Conservation (phyloP, 2,888 invertebrate genomes). For the Folsomia manolachei region DNA sequence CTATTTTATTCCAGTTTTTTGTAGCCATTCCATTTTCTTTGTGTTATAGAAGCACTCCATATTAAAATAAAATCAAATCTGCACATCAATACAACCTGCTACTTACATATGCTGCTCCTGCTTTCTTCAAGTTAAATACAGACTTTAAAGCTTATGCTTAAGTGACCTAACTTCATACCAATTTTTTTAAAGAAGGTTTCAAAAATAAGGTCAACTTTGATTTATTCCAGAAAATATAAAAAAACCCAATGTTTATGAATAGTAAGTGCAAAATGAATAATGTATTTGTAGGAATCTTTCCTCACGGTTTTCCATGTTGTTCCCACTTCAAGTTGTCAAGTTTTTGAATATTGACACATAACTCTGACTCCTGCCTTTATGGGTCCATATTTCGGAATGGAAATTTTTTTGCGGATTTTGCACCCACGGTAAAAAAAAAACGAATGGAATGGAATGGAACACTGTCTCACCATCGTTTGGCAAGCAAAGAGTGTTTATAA, state of each 20-base stretch:
- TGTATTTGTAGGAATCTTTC: too few relatives aligned
- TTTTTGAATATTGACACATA: neutral
- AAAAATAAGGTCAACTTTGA: neutral
- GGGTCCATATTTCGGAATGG: too few relatives aligned
- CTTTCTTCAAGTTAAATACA: neutral
- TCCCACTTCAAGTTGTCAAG: neutral
- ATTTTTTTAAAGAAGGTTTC: too few relatives aligned
- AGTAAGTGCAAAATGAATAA: neutral
- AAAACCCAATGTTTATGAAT: neutral
- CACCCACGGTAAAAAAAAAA: too few relatives aligned
- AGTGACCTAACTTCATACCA: too few relatives aligned
- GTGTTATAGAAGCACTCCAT: too few relatives aligned
- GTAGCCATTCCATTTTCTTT: too few relatives aligned
- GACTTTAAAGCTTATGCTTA: too few relatives aligned
- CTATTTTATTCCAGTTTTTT: neutral
- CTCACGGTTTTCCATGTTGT: neutral
- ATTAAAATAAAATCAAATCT: too few relatives aligned
- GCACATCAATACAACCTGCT: neutral
- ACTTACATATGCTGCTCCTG: neutral
- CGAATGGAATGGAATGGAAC: too few relatives aligned
- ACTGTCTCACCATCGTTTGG: neutral
- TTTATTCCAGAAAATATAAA: neutral
- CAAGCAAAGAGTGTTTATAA: neutral
- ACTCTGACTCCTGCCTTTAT: neutral
- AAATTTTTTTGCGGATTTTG: neutral